phyloP scores from a whole-genome alignment of 2,797 vertebrate genomes.

The Myoxocephalus aenaeus region DNA sequence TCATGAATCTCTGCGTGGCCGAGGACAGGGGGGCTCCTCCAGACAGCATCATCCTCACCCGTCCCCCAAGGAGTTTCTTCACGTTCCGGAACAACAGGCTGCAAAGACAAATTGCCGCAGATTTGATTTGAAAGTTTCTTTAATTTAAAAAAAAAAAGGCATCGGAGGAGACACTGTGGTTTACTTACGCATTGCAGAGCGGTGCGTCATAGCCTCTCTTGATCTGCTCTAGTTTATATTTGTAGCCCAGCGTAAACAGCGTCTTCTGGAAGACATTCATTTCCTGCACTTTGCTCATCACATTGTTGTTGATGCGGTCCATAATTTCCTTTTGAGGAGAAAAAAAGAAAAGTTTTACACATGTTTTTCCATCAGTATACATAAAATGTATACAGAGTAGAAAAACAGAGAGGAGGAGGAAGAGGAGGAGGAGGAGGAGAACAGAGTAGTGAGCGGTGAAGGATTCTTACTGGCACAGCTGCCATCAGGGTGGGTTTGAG shows the following conservation, averaged over 20 bases:
- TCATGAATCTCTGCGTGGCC: slow-evolving; percentile 97
- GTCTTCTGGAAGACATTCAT: slow-evolving; percentile 96
- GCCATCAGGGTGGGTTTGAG: slow-evolving; percentile 96
- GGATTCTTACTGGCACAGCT: slow-evolving; percentile 91
- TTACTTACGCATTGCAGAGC: slow-evolving; percentile 94
- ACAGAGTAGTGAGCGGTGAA: too few species aligned
- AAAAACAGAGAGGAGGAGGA: too few species aligned
- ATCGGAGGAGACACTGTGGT: background rate
- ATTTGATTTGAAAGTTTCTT: background rate
- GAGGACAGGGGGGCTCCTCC: slow-evolving; percentile 96
- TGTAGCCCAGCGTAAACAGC: slow-evolving; percentile 95
- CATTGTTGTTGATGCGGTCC: slow-evolving; percentile 99
- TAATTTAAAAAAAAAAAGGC: too few species aligned
- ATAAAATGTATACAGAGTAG: background rate
- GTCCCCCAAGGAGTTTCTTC: slow-evolving; percentile 92
- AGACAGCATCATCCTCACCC: slow-evolving; percentile 95
- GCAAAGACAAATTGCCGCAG: background rate
- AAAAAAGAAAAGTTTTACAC: slow-evolving; percentile 7
- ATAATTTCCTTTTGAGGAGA: slow-evolving; percentile 92
- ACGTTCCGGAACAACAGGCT: slow-evolving; percentile 95
- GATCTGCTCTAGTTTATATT: slow-evolving; percentile 96
- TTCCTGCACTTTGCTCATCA: slow-evolving; percentile 99
- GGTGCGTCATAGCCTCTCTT: slow-evolving; percentile 96
- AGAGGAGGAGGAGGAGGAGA: too few species aligned
- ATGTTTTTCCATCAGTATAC: too few species aligned